phyloP scores from a whole-genome alignment of 1,140 invertebrate genomes.

The Drosophila sucinea region DNA sequence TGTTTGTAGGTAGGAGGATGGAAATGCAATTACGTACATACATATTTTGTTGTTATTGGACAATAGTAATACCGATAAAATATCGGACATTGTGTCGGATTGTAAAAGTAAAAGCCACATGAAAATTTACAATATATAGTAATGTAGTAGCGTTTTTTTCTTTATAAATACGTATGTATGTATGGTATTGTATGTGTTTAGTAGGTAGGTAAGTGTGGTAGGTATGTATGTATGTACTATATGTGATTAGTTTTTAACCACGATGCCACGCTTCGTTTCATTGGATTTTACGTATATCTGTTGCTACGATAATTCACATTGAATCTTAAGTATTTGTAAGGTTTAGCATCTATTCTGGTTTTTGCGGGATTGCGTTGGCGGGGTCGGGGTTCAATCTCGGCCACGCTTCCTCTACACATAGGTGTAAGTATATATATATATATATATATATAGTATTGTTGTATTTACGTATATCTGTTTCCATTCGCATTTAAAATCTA shows the following conservation, averaged over 20 bases:
- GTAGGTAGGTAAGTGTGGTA: constrained; percentile 53
- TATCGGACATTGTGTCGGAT: constrained; percentile 15
- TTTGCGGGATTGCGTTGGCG: constrained; percentile 21
- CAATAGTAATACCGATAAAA: constrained; percentile 6
- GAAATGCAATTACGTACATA: constrained; percentile 36
- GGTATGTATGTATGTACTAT: constrained; percentile 51
- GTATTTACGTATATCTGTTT: constrained; percentile 69
- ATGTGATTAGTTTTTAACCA: constrained; percentile 39
- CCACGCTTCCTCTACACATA: constrained; percentile 42
- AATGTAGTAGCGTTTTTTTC: constrained; percentile 52
- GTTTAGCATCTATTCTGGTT: constrained; percentile 62
- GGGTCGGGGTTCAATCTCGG: constrained; percentile 27
- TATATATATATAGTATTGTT: constrained; percentile 45
- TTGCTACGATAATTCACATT: constrained; percentile 78
- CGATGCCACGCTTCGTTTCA: constrained; percentile 14
- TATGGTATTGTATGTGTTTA: constrained; percentile 34
- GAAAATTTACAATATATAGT: constrained; percentile 56
- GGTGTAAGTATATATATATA: constrained; percentile 18
- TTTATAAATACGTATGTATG: constrained; percentile 41
- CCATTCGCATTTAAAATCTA: constrained; percentile 69
- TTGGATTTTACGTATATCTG: constrained; percentile 71
- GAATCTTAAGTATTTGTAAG: constrained; percentile 63
- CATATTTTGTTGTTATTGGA: constrained; percentile 6
- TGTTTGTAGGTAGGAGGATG: neutral
- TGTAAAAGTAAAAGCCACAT: constrained; percentile 66